Evolutionary conservation across 1,140 invertebrate species (phyloP).

Genomic region (Penaeus indicus): DNA sequence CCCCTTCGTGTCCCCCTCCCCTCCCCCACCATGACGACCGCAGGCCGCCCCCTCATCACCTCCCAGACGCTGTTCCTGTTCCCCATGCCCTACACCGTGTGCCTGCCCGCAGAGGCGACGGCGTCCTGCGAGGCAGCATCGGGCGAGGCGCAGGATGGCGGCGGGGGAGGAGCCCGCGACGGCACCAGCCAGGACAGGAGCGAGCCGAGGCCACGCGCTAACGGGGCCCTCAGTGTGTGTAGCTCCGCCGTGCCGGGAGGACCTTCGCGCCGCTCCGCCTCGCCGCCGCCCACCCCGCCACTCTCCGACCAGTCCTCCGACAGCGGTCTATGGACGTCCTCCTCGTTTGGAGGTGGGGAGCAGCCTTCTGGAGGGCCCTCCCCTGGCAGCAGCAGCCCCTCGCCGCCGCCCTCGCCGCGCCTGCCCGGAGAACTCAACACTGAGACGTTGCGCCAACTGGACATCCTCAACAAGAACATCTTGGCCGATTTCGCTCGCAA

Average conservation of each 20-base stretch:
- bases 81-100: conserved; percentile 29
- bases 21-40: conserved; percentile 5
- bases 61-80: conserved; percentile 48
- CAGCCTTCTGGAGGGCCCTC: conserved; percentile 22
- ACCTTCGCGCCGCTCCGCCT: conserved; percentile 41
- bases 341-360: conserved; percentile 53
- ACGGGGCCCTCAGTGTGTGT: conserved; percentile 44
- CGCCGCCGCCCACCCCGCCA: conserved; percentile 47
- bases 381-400: conserved; percentile 12
- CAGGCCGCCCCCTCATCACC: conserved; percentile 27
- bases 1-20: background rate
- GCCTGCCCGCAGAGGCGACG: conserved; percentile 20
- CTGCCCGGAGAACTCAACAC: conserved; percentile 28
- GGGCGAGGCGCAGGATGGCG: background rate
- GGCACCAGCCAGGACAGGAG: conserved; percentile 11
- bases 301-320: conserved; percentile 60
- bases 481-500: conserved; percentile 52
- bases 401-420: background rate
- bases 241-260: conserved; percentile 40
- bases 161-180: background rate
- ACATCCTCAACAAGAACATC: conserved; percentile 47
- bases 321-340: conserved; percentile 60
- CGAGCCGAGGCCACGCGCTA: conserved; percentile 2
- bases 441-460: conserved; percentile 48
- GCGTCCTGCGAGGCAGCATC: background rate